Conservation (phyloP, 2,888 invertebrate genomes). For the Chrysopilus asiliformis region DNA sequence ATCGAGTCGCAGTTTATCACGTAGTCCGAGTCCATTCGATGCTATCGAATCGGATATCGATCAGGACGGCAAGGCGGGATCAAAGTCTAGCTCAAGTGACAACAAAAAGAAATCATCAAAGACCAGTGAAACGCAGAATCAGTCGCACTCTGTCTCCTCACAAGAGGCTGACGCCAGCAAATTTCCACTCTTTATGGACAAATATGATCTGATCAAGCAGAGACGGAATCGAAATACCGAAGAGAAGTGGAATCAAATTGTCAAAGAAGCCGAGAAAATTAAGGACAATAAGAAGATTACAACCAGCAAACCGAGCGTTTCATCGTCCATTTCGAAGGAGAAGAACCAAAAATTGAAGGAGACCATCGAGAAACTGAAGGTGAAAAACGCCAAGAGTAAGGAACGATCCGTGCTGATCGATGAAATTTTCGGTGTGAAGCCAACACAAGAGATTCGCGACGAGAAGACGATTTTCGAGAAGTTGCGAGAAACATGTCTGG, state of each 20-base stretch:
- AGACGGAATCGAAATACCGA: constrained; percentile 39
- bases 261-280: constrained; percentile 20
- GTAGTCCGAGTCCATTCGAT: constrained; percentile 16
- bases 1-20: constrained; percentile 23
- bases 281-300: constrained; percentile 21
- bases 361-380: constrained; percentile 51
- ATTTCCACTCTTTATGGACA: constrained; percentile 38
- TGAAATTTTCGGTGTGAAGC: constrained; percentile 15
- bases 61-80: neutral
- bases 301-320: constrained; percentile 20
- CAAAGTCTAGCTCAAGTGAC: constrained; percentile 13
- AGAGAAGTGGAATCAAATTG: constrained; percentile 21
- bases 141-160: no score
- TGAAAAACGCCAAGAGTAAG: constrained; percentile 29
- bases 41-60: constrained; percentile 4
- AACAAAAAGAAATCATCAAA: constrained; percentile 13
- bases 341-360: constrained; percentile 41
- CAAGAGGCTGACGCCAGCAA: no score
- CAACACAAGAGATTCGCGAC: constrained; percentile 12
- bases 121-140: neutral
- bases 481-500: constrained; percentile 10
- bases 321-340: constrained; percentile 20
- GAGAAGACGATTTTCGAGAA: constrained; percentile 13
- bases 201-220: constrained; percentile 49
- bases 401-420: constrained; percentile 14